Evolutionary conservation across 2,888 invertebrate species (phyloP), one percentile per base, ranked within the genome.

Genomic region (Metallyticus violacea): DNA sequence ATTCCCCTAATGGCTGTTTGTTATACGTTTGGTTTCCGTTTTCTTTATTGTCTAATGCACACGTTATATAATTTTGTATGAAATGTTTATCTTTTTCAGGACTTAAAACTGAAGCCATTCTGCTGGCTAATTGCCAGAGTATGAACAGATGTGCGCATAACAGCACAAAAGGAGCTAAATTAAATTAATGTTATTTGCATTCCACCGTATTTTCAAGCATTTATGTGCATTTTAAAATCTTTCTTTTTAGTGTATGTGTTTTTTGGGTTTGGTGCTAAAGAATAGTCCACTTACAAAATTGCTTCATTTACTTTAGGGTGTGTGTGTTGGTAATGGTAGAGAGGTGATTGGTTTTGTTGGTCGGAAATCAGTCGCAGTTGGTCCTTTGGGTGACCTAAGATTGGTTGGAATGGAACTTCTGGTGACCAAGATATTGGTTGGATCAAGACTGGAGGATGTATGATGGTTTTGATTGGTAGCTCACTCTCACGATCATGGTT

Each of bases 281-380:
- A 62, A 15, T 62, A 77, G 83, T 77, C 83, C 80, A 86, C 85
- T 85, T 85, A 87, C 87, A 79, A 81, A 86, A 78, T 87, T 88
- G 86, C 87, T 88, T 88, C 84, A 81, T 88, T 87, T 85, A 88
- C 88, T 88, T 88, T 87, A 88, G 88, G 88, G 88, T 88, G 88
- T 88, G 88, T 88, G 88, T 88, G 87, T 85, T 87, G 88, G 85
- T 88, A 84, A 87, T 88, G 88, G 87, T 88, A 88, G 87, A 88
- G 86, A 84, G 81, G 87, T 87, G 87, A 84, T 87, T 87, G 87
- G 85, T 87, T 87, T 82, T 84, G 27, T 85, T 86, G 84, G 77
- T 83, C 28, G 77, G 83, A 77, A 83, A 83, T 83, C 83, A 77
- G 77, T 83, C 83, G 77, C 83, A 77, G 77, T 77, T 83, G 83